Base-by-base conservation (phyloP, 2,888 invertebrate species). In the Ceraclea dissimilis region DNA sequence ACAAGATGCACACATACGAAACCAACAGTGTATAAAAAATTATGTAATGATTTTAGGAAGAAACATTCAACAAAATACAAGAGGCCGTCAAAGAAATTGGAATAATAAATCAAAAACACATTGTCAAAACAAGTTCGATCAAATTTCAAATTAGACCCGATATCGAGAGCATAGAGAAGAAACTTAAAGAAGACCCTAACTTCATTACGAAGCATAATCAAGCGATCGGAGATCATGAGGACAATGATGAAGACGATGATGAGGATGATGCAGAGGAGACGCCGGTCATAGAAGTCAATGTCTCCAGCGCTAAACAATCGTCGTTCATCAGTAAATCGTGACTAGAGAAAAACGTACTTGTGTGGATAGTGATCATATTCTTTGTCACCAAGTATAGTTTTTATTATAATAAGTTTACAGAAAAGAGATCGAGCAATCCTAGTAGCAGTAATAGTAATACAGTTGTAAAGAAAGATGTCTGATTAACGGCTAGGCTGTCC, bases 41-140 rank as follows among this genome's bases (percentile, higher is more conserved):
- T n/a, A n/a, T n/a, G n/a, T n/a, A n/a, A n/a, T n/a, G n/a, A n/a
- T 78, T 79, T 56, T 70, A 83, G 83, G 86, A 86, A 64, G 73
- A 69, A 56, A 74, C 86, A 56, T 81, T 78, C 63, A 70, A 74
- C 52, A 65, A 73, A 13, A 75, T 86, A 60, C 83, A 84, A 66
- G 70, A 68, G 31, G 70, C 79, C 52, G 69, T 79, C 54, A 79
- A 79, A 62, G 66, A 71, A 54, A 62, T 70, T 21, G 79, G 79
- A 0, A 80, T 76, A 69, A 70, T 86, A 56, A 74, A 83, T 1
- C 86, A 87, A 63, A 86, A 84, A 66, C 75, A 82, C 48, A 68
- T 66, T 11, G 10, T 6, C 6, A 86, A 85, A 69, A 83, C 81
- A 20, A 75, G 72, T 49, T 77, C 76, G 60, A 70, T 86, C 17